A percentile compares a stretch with the other conserved stretches of the same genome.
Evolutionary conservation across 2,797 vertebrate species (phyloP).

Genomic region (Phrynocephalus forsythii): DNA sequence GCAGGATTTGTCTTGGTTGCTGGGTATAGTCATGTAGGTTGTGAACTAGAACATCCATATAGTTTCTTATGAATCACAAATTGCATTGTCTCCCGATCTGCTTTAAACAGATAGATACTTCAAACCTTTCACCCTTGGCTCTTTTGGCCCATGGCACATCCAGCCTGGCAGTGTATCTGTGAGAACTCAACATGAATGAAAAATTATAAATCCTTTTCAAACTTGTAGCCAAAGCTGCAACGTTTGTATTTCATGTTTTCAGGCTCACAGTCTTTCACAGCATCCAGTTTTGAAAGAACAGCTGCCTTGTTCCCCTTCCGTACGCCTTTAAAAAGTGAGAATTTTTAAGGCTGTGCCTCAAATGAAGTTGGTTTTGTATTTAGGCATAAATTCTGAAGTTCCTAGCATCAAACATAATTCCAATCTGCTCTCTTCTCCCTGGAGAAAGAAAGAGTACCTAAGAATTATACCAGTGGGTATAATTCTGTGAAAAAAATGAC

Average conservation of each 20-base stretch:
- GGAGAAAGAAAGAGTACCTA: neutral
- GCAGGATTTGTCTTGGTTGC: neutral
- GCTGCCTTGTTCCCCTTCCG: neutral
- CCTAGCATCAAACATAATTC: neutral
- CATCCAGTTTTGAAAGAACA: neutral
- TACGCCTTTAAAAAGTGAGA: neutral
- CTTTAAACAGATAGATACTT: constrained; percentile 1
- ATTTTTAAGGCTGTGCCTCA: neutral
- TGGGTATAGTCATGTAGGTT: constrained; percentile 15
- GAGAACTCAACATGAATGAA: neutral
- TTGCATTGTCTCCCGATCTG: neutral
- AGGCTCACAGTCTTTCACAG: neutral
- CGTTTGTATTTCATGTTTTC: neutral
- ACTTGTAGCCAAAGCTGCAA: constrained; percentile 10
- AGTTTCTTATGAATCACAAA: constrained; percentile 10
- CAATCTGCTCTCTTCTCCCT: neutral
- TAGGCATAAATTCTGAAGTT: neutral
- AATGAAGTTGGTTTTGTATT: neutral
- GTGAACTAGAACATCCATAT: neutral
- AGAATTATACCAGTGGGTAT: neutral
- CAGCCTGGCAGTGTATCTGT: constrained; percentile 27
- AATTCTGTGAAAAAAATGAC: neutral
- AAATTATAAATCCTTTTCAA: too few species aligned
- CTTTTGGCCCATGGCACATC: constrained; percentile 28
- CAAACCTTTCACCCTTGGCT: neutral